Evolutionary conservation across 2,888 invertebrate species (phyloP).

Genomic region (Pherbina coryleti): DNA sequence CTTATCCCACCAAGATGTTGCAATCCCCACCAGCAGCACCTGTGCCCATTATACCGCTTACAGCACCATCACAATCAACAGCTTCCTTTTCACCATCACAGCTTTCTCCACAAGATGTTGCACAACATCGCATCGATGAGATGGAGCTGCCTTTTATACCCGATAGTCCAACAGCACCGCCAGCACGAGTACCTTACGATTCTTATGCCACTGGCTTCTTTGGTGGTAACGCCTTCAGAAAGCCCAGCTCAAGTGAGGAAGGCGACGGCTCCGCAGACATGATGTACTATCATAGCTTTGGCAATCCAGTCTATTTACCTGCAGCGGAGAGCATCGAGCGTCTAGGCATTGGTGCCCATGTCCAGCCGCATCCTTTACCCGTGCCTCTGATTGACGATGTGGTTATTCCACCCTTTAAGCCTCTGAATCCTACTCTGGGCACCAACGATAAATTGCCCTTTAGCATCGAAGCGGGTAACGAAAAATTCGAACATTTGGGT

Average conservation of each 20-base stretch:
- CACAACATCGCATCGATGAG: constrained; percentile 62
- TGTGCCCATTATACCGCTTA: constrained; percentile 33
- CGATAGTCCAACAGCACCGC: constrained; percentile 58
- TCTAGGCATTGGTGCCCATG: constrained; percentile 73
- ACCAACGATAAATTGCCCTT: constrained; percentile 58
- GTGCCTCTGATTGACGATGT: constrained; percentile 72
- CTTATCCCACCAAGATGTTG: constrained; percentile 56
- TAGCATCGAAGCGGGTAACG: constrained; percentile 58
- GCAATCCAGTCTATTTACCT: constrained; percentile 75
- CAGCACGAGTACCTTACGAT: constrained; percentile 52
- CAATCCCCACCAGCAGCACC: constrained; percentile 17
- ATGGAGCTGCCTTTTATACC: constrained; percentile 61
- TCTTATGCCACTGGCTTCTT: constrained; percentile 57
- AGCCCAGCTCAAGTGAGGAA: constrained; percentile 52
- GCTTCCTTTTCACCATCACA: constrained; percentile 29
- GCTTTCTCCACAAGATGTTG: constrained; percentile 46
- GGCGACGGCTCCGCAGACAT: constrained; percentile 54
- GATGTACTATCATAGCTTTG: constrained; percentile 74
- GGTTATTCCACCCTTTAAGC: constrained; percentile 64
- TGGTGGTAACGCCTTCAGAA: constrained; percentile 50
- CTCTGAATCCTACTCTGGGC: constrained; percentile 58
- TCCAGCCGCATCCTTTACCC: constrained; percentile 78
- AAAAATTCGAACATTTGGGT: constrained; percentile 67
- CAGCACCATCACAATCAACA: constrained; percentile 13
- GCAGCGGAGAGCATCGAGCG: constrained; percentile 75